Evolutionary conservation across 2,888 invertebrate genomes (phyloP), one percentile per base, ranked within the genome.

Genomic region (Drosophila quinaria): DNA sequence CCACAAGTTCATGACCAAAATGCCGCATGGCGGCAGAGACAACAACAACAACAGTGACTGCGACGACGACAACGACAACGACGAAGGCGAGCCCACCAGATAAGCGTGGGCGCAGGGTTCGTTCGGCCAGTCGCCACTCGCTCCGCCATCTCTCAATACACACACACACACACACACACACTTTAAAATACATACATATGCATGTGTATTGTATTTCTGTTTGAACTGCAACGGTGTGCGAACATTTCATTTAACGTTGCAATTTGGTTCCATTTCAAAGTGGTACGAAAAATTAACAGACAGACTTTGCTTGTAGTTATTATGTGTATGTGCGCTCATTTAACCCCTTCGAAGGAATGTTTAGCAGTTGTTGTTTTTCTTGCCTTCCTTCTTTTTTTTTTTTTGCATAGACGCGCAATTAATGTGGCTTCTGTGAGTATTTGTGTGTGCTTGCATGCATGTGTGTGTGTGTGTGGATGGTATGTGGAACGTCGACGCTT

Each of bases 401-500:
- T 22, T 80, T 58, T 70, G 71, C 65, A 68, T 74, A 79, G 77
- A 73, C 70, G 68, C 74, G 61, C 64, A 56, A 77, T 70, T 77
- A 47, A 50, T 70, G 66, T 74, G 47, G 64, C 61, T 62, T 76
- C 55, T 67, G 37, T 46, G 42, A 41, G 60, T 71, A 76, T 74
- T 52, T 70, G 70, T 69, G 70, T 80, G 76, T 91, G 91, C 52
- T 31, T 46, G 42, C 44, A 59, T 46, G 42, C 44, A 59, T 74
- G 78, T 25, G 25, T 29, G 2, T 74, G 47, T 71, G 74, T 68
- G 70, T 82, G 78, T 91, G 91, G 91, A 91, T 80, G 79, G 70
- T 56, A 89, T 90, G 92, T 91, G 91, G 91, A 92, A 91, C 90
- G 91, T 82, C 90, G 91, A 84, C 91, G 74, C 11, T 51, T 51